Evolutionary conservation across 1,140 invertebrate species (phyloP).

Genomic region (Cotesia typhae): DNA sequence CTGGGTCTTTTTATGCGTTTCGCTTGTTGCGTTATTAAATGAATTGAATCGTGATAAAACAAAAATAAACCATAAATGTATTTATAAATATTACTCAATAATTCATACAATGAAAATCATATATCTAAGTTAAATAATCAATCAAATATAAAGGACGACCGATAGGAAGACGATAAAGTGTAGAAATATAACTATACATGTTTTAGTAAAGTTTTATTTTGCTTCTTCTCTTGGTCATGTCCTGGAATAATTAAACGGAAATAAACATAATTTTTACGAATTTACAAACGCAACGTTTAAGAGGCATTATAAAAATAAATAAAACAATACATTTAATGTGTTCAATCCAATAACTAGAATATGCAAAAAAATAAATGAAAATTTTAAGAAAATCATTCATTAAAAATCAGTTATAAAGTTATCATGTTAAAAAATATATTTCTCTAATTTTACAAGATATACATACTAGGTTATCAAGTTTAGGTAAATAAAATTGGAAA

Average conservation of each 20-base stretch:
- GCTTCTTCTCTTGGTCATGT: constrained; percentile 1
- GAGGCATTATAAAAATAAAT: constrained; percentile 46
- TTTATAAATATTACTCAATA: too few species aligned
- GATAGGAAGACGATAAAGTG: constrained; percentile 61
- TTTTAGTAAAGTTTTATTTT: too few species aligned
- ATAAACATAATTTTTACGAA: constrained; percentile 42
- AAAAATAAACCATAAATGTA: background rate
- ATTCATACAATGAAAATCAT: too few species aligned
- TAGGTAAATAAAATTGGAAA: background rate
- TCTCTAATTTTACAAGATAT: background rate
- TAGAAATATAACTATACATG: background rate
- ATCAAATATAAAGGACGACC: constrained; percentile 64
- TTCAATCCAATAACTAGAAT: constrained; percentile 55
- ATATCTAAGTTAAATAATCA: constrained; percentile 67
- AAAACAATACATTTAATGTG: constrained; percentile 59
- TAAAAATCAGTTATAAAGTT: constrained; percentile 24
- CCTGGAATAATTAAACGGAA: constrained; percentile 28
- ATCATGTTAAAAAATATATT: background rate
- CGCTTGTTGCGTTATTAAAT: constrained; percentile 19
- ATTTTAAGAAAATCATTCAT: constrained; percentile 25
- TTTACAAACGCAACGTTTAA: constrained; percentile 44
- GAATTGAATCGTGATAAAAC: constrained; percentile 12
- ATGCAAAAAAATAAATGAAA: constrained; percentile 40
- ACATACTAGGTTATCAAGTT: background rate
- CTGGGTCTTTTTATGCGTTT: constrained; percentile 73